A percentile compares a stretch with the other conserved stretches of the same genome.
phyloP scores from a whole-genome alignment of 2,113 vertebrate genomes.

The Ochotona curzoniae region DNA sequence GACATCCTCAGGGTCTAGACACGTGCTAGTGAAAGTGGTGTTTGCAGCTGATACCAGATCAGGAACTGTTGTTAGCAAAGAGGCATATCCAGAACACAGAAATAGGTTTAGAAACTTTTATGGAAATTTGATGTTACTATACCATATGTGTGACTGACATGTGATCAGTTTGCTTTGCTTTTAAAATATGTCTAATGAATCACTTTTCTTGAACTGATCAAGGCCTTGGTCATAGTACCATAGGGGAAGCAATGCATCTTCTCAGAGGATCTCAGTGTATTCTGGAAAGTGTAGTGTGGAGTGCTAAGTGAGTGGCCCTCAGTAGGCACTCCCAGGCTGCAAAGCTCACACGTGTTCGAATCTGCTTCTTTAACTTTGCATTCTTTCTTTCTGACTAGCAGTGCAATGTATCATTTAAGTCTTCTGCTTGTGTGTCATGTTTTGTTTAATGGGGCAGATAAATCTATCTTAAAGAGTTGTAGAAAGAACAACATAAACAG shows the following conservation, averaged over 20 bases:
- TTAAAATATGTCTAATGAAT: not conserved
- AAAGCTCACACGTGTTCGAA: not conserved
- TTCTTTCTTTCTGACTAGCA: not conserved
- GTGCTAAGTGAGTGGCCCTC: not conserved
- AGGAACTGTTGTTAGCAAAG: not conserved
- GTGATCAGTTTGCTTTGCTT: not conserved
- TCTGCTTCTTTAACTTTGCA: not conserved
- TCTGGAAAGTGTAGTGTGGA: not conserved
- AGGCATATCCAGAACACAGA: not conserved
- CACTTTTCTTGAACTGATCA: slow-evolving; percentile 6
- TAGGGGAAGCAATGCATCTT: not conserved
- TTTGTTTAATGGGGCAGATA: not conserved
- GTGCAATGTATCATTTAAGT: not conserved
- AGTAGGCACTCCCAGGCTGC: not conserved
- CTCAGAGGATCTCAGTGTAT: not conserved
- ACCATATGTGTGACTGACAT: not conserved
- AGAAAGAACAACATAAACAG: not conserved
- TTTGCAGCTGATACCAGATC: not conserved
- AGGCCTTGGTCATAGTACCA: not conserved
- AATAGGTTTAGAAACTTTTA: not conserved
- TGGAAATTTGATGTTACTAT: not conserved
- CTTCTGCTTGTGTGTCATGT: not conserved
- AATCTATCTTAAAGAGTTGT: not conserved
- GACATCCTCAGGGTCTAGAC: not conserved
- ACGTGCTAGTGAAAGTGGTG: accelerated